These are phyloP conservation scores for Drosophila monieri DNA, from an alignment of 2,888 invertebrate genomes.

Conservation along the genomic window DNA sequence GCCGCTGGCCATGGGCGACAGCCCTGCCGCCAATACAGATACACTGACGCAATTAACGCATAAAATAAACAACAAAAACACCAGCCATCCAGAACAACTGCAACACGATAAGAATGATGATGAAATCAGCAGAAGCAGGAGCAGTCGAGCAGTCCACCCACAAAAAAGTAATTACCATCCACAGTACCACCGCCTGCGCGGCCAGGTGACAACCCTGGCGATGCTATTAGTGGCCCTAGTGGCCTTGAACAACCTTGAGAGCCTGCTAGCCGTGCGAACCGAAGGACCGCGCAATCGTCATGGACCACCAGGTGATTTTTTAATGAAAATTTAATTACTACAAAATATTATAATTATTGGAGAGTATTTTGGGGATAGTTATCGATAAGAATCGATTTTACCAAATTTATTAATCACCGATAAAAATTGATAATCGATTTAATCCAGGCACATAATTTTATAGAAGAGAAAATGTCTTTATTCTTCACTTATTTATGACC, in stretches of 20 bases:
- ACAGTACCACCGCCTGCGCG: constrained; percentile 23
- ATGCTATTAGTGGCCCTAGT: constrained; percentile 71
- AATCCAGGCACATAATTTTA: no score
- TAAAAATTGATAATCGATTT: no score
- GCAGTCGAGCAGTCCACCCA: constrained; percentile 12
- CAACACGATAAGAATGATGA: constrained; percentile 9
- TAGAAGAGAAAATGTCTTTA: no score
- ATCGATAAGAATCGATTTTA: no score
- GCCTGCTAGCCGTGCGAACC: constrained; percentile 67
- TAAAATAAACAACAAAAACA: constrained; percentile 1
- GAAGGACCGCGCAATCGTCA: constrained; percentile 76
- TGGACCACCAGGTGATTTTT: constrained; percentile 79
- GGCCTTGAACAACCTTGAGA: constrained; percentile 78
- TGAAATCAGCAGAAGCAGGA: constrained; percentile 7
- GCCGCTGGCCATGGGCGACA: not conserved
- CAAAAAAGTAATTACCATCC: constrained; percentile 26
- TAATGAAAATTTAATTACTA: no score
- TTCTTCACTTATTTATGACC: no score
- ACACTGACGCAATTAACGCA: constrained; percentile 9
- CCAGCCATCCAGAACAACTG: constrained; percentile 23
- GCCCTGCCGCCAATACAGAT: not conserved
- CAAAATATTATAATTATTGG: no score
- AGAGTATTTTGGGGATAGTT: no score
- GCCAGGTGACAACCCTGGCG: constrained; percentile 70
- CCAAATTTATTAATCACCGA: no score